These are phyloP conservation scores for Scolopax rusticola DNA, from an alignment of 2,797 vertebrate species.

Conservation along the genomic window DNA sequence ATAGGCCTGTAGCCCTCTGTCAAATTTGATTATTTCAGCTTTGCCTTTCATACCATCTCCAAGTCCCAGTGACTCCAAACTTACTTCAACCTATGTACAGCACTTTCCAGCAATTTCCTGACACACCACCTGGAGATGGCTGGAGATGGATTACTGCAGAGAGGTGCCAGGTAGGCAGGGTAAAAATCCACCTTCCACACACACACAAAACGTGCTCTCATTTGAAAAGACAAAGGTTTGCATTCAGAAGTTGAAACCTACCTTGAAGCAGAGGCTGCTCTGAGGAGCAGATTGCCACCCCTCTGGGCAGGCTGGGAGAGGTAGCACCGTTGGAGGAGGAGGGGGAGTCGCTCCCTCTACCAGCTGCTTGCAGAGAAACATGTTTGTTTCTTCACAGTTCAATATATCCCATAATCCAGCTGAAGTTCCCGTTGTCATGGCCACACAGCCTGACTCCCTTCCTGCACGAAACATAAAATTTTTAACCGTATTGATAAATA, in stretches of 20 bases:
- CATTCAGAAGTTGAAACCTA: slow-evolving; percentile 52
- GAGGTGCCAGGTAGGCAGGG: background rate
- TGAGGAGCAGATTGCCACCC: slow-evolving; percentile 80
- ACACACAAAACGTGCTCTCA: background rate
- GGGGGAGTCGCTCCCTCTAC: slow-evolving; percentile 85
- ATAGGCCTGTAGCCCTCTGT: background rate
- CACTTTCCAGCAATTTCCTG: background rate
- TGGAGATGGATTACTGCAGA: background rate
- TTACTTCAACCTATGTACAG: background rate
- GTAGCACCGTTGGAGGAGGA: slow-evolving; percentile 79
- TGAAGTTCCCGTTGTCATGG: slow-evolving; percentile 88
- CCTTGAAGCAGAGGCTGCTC: slow-evolving; percentile 85
- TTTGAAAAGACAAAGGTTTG: background rate
- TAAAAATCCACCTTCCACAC: background rate
- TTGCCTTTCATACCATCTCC: background rate
- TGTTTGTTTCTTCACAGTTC: slow-evolving; percentile 85
- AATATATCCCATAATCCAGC: slow-evolving; percentile 95
- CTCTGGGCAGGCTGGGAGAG: slow-evolving; percentile 79
- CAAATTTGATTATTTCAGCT: background rate
- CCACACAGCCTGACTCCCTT: slow-evolving; percentile 88
- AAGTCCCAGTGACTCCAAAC: background rate
- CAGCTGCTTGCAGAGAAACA: slow-evolving; percentile 91
- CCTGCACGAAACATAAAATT: slow-evolving; percentile 76
- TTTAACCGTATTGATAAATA: background rate
- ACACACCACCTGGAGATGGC: background rate